Evolutionary conservation across 2,888 invertebrate genomes (phyloP).

Genomic region (Tinea trinotella): DNA sequence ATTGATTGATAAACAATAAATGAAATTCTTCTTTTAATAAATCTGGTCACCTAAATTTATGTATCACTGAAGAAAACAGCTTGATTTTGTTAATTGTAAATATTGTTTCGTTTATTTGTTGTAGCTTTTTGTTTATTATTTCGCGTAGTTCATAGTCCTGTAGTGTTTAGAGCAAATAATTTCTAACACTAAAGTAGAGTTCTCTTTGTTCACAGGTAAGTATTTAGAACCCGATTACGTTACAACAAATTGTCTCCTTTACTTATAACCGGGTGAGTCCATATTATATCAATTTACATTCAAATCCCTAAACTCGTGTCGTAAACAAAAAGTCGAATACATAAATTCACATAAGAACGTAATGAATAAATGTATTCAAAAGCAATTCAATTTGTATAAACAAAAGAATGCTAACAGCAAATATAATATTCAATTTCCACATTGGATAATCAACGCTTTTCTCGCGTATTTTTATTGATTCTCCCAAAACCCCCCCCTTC

Average conservation of each 20-base stretch:
- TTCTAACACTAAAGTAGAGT: not conserved
- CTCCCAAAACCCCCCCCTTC: constrained; percentile 45
- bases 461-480: constrained; percentile 72
- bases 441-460: constrained; percentile 71
- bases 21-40: no score
- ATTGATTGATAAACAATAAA: no score
- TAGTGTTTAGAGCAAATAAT: no score
- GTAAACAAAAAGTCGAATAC: not conserved
- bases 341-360: not conserved
- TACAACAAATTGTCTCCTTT: not conserved
- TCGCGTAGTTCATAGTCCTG: no score
- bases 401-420: constrained; percentile 1
- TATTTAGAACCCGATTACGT: not conserved
- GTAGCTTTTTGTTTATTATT: no score
- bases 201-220: not conserved
- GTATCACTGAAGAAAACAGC: no score
- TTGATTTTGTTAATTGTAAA: no score
- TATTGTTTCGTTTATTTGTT: no score
- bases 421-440: constrained; percentile 31
- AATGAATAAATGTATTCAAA: constrained; percentile 11
- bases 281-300: not conserved
- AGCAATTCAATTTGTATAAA: constrained; percentile 9
- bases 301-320: not conserved
- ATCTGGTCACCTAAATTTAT: no score
- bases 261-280: not conserved